phyloP scores from a whole-genome alignment of 2,888 invertebrate species.

The Julus scanicus region DNA sequence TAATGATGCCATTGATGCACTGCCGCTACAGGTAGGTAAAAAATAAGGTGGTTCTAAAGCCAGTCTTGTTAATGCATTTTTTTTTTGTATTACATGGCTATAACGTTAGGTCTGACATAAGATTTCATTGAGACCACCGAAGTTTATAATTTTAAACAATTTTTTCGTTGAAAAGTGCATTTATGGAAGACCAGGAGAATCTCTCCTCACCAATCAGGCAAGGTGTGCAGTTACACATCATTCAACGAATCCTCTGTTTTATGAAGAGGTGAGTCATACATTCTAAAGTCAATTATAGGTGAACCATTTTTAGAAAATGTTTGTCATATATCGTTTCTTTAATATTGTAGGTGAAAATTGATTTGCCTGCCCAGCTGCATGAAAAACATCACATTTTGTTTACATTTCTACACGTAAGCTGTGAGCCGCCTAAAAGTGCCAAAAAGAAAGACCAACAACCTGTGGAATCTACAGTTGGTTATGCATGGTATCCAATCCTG shows the following conservation, averaged over 20 bases:
- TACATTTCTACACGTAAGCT: conserved; percentile 95
- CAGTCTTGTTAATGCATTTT: no score
- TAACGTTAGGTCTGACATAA: no score
- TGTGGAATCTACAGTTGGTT: conserved; percentile 78
- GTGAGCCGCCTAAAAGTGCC: conserved; percentile 76
- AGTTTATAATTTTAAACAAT: background rate
- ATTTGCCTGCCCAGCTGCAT: conserved; percentile 85
- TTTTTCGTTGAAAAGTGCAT: conserved; percentile 72
- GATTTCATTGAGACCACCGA: background rate
- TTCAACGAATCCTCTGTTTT: conserved; percentile 87
- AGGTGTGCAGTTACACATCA: conserved; percentile 82
- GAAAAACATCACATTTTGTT: conserved; percentile 91
- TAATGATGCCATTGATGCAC: conserved; percentile 78
- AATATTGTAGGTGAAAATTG: conserved; percentile 77
- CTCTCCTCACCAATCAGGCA: conserved; percentile 74
- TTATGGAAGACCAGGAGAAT: conserved; percentile 76
- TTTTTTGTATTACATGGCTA: background rate
- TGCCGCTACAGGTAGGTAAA: conserved; percentile 77
- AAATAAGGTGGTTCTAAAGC: background rate
- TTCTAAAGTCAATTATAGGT: background rate
- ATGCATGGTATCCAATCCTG: conserved; percentile 91
- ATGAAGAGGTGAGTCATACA: conserved; percentile 77
- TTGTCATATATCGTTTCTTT: background rate
- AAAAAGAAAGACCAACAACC: conserved; percentile 72
- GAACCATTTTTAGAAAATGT: background rate